phyloP scores from a whole-genome alignment of 2,888 invertebrate genomes.

The Drosophila anomalipes region DNA sequence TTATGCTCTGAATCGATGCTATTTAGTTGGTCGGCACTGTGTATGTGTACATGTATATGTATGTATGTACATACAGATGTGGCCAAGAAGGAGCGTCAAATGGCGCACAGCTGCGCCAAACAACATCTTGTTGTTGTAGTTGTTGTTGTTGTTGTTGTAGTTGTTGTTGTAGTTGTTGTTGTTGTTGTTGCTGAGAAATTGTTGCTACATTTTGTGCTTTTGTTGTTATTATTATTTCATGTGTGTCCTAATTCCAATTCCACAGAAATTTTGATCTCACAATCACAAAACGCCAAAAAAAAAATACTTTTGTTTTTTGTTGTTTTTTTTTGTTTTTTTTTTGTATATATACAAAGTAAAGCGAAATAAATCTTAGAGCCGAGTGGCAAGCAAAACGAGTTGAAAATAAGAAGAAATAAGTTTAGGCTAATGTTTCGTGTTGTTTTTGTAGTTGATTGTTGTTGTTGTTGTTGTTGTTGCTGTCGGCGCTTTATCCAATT shows the following conservation, averaged over 20 bases:
- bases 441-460: constrained; percentile 25
- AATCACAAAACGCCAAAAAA: constrained; percentile 54
- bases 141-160: constrained; percentile 10
- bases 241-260: constrained; percentile 81
- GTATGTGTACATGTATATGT: not conserved
- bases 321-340: not conserved
- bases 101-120: constrained; percentile 75
- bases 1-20: not conserved
- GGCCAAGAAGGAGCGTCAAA: constrained; percentile 64
- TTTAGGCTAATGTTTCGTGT: constrained; percentile 69
- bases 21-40: not conserved
- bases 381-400: constrained; percentile 67
- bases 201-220: constrained; percentile 71
- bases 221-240: constrained; percentile 63
- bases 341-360: constrained; percentile 54
- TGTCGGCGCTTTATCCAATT: constrained; percentile 80
- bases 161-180: constrained; percentile 22
- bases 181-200: constrained; percentile 51
- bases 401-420: constrained; percentile 60
- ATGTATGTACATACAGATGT: constrained; percentile 14
- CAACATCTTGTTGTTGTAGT: constrained; percentile 47
- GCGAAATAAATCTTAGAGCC: constrained; percentile 79
- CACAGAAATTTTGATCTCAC: constrained; percentile 80
- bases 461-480: constrained; percentile 58
- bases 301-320: not conserved